phyloP scores from a whole-genome alignment of 2,888 invertebrate species.

The Stenolophus ochropezus region DNA sequence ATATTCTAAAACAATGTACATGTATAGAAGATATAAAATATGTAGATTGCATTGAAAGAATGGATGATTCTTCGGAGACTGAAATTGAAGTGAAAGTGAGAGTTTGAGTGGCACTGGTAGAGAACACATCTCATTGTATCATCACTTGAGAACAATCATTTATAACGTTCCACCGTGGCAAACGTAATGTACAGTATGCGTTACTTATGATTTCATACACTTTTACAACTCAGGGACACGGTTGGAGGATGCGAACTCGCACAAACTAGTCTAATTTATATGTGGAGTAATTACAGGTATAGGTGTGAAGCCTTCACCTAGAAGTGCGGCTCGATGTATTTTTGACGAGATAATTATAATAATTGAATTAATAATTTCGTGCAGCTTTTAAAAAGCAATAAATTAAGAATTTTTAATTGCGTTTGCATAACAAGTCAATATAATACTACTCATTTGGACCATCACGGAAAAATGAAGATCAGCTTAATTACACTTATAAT shows the following conservation, averaged over 20 bases:
- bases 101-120: not conserved
- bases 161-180: conserved; percentile 33
- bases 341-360: conserved; percentile 46
- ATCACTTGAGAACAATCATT: conserved; percentile 45
- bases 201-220: conserved; percentile 36
- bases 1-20: too few species aligned
- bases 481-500: conserved; percentile 22
- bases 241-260: conserved; percentile 14
- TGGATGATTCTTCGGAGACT: too few species aligned
- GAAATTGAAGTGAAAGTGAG: not conserved
- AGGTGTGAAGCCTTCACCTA: conserved; percentile 32
- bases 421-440: conserved; percentile 29
- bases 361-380: conserved; percentile 41
- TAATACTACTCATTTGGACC: conserved; percentile 17
- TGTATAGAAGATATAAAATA: too few species aligned
- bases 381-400: conserved; percentile 31
- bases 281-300: conserved; percentile 6
- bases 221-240: conserved; percentile 42
- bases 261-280: conserved; percentile 30
- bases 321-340: conserved; percentile 19
- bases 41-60: too few species aligned
- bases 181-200: conserved; percentile 8
- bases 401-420: conserved; percentile 17
- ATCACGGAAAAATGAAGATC: conserved; percentile 32
- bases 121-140: conserved; percentile 44